Conservation (phyloP, 2,113 vertebrate species). For the Notothenia coriiceps region DNA sequence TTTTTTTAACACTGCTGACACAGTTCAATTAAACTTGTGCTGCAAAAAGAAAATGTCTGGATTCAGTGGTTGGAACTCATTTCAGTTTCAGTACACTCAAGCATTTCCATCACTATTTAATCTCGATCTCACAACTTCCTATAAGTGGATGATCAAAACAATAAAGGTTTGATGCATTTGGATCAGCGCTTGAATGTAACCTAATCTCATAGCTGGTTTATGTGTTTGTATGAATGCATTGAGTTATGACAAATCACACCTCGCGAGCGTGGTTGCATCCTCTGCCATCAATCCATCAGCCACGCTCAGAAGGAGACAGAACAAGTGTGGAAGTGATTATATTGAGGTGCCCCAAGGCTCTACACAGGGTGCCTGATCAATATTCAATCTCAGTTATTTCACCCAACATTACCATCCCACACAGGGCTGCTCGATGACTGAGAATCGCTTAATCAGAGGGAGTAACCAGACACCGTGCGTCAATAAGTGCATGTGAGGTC, state of each 20-base stretch:
- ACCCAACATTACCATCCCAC: slow-evolving; percentile 64
- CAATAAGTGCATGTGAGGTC: slow-evolving; percentile 50
- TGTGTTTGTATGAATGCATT: not conserved
- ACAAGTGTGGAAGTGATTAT: slow-evolving; percentile 66
- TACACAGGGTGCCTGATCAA: slow-evolving; percentile 71
- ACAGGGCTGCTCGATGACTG: slow-evolving; percentile 22
- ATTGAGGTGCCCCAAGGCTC: slow-evolving; percentile 53
- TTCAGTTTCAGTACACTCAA: slow-evolving; percentile 56
- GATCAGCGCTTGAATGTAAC: slow-evolving; percentile 21
- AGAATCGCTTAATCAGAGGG: slow-evolving; percentile 60
- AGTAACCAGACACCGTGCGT: slow-evolving; percentile 51
- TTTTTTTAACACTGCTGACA: slow-evolving; percentile 65
- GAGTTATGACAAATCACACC: slow-evolving; percentile 51
- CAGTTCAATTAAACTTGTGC: slow-evolving; percentile 68
- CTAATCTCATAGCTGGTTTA: slow-evolving; percentile 7
- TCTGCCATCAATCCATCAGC: slow-evolving; percentile 66
- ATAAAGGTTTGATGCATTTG: slow-evolving; percentile 34
- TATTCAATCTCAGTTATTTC: slow-evolving; percentile 76
- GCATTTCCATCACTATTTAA: slow-evolving; percentile 41
- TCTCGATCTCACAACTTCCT: slow-evolving; percentile 37
- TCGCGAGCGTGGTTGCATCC: slow-evolving; percentile 13
- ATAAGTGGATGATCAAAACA: slow-evolving; percentile 52
- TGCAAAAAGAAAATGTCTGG: slow-evolving; percentile 6
- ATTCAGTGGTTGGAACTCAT: slow-evolving; percentile 46
- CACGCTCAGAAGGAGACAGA: slow-evolving; percentile 47